Percentiles rank a stretch among this genome's conserved stretches.
phyloP scores from a whole-genome alignment of 2,113 vertebrate species.

The Ammodytes dubius region DNA sequence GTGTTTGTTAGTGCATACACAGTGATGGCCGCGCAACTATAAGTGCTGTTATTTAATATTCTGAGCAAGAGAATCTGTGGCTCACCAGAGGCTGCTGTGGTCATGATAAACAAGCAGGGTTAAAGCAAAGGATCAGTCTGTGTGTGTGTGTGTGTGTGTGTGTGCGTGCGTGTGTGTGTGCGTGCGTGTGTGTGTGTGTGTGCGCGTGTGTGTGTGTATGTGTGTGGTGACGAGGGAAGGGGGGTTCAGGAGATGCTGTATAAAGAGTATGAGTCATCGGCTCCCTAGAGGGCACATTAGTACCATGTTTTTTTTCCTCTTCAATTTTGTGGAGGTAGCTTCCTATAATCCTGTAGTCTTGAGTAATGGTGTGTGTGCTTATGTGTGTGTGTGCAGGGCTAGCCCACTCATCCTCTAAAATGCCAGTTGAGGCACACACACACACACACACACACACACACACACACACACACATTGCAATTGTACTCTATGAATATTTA shows the following conservation, averaged over 20 bases:
- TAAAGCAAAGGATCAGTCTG: slow-evolving; percentile 26
- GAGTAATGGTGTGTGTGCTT: neutral
- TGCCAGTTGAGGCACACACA: neutral
- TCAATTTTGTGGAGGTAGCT: slow-evolving; percentile 33
- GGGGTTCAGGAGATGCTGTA: slow-evolving; percentile 23
- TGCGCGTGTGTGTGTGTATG: neutral
- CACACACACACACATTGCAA: neutral
- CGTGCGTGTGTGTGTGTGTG: slow-evolving; percentile 15
- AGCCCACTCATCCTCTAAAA: too few species aligned
- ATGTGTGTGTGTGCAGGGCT: neutral
- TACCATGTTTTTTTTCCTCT: slow-evolving; percentile 41
- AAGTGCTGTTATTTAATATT: slow-evolving; percentile 71
- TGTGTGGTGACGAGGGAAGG: neutral
- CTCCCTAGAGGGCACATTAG: slow-evolving; percentile 57
- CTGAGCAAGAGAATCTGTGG: slow-evolving; percentile 25
- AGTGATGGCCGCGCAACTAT: slow-evolving; percentile 15
- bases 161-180: slow-evolving; percentile 18
- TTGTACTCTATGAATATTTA: too few species aligned
- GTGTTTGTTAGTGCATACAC: slow-evolving; percentile 55
- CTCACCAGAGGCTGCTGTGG: slow-evolving; percentile 63
- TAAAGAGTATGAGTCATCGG: slow-evolving; percentile 66
- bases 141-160: slow-evolving; percentile 7
- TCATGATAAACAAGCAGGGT: slow-evolving; percentile 65
- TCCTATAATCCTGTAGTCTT: slow-evolving; percentile 32
- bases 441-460: slow-evolving; percentile 15